Evolutionary conservation across 1,140 invertebrate genomes (phyloP).

Genomic region (Musca domestica): DNA sequence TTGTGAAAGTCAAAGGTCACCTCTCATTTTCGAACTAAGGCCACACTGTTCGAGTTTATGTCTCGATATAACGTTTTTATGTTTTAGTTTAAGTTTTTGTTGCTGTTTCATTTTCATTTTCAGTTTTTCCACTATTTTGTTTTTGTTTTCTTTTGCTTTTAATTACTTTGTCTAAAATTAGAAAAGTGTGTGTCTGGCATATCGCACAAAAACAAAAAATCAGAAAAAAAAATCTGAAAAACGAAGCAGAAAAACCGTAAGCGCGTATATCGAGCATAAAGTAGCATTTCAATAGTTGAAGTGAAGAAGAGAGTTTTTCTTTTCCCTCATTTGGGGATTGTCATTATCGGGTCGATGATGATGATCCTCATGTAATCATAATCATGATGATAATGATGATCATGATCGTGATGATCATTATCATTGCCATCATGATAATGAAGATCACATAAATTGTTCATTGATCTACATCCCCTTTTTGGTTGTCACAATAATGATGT

Average conservation of each 20-base stretch:
- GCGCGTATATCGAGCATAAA: constrained; percentile 14
- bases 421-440: constrained; percentile 33
- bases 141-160: constrained; percentile 32
- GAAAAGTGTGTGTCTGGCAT: constrained; percentile 53
- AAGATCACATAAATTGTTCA: no score
- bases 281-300: neutral
- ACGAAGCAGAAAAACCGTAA: constrained; percentile 28
- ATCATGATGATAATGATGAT: no score
- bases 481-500: neutral
- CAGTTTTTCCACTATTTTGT: neutral
- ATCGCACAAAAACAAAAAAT: constrained; percentile 35
- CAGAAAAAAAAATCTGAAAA: constrained; percentile 4
- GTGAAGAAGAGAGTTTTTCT: no score
- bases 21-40: no score
- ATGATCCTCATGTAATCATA: no score
- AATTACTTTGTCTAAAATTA: constrained; percentile 55
- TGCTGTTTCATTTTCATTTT: neutral
- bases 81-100: neutral
- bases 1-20: no score
- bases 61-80: neutral
- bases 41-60: no score
- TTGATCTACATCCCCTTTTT: no score
- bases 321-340: no score
- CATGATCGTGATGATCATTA: neutral
- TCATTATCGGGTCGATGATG: no score